Base-by-base conservation (phyloP, 2,888 invertebrate species). In the Melanophora roralis region DNA sequence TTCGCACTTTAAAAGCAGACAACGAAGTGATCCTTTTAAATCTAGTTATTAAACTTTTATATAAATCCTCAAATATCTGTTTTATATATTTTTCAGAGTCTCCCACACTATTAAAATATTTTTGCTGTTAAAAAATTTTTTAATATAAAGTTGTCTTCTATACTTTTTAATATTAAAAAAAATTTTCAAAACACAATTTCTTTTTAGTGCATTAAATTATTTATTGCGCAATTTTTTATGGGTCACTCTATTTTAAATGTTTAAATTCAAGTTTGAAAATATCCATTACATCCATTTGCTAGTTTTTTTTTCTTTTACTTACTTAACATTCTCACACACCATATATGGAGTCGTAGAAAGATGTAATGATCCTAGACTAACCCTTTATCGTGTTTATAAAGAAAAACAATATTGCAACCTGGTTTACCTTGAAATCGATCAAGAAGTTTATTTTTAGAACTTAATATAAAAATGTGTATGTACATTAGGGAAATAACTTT, bases 351-450 rank as follows among this genome's bases (percentile, higher is more conserved):
- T n/a, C n/a, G n/a, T n/a, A n/a, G n/a, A n/a, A n/a, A n/a, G n/a
- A n/a, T n/a, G n/a, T 27, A 27, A 16, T 1, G 12, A 7, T 47
- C 14, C 2, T 45, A 55, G 19, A 53, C 67, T 45, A 49, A 1
- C 49, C 51, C 38, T 68, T 60, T 53, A 14, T 40, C 27, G 51
- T 23, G 9, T 51, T 11, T 62, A 12, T 11, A 14, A n/a, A 11
- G 8, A 11, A n/a, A 21, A 34, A 27, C 12, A 21, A 19, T n/a
- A 47, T 34, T 38, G 3, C 27, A 27, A 5, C 45, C 49, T 38
- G 19, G 60, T 69, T 76, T 38, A 62, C 75, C 75, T 76, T 76
- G 68, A 76, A 62, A 9, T n/a, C 11, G 55, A 2, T 27, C 53
- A 68, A 27, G 5, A 14, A 57, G 49, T 57, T 4, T 9, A 53